Base-by-base conservation (phyloP, 2,888 invertebrate genomes). In the Leptopterna dolabrata region DNA sequence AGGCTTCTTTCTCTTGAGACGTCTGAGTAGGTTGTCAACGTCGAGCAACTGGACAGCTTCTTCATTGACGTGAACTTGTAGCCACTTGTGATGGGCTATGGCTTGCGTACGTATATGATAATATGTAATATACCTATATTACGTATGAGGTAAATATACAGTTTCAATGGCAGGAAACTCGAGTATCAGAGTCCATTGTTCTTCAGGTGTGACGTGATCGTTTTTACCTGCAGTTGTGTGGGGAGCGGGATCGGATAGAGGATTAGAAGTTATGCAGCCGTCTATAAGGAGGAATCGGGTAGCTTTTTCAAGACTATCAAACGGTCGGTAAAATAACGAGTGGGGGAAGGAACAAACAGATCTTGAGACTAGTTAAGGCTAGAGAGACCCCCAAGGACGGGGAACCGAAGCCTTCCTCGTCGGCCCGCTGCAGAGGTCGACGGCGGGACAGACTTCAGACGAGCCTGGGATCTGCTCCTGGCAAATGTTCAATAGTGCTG, bases 331-430 rank as follows among this genome's bases (percentile, higher is more conserved):
- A 1, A 7, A 24, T 1, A 9, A n/a, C 11, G 63, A 51, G 63
- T 63, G 63, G 63, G 63, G 63, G 63, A 11, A 63, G 63, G 63
- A 63, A 63, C 63, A 63, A 63, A 24, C 63, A 63, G 63, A 63
- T 63, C 24, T 63, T 19, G 63, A 63, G 63, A 13, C 63, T 63
- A 63, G 63, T 63, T 63, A 63, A 63, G 63, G 63, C 63, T 63
- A 24, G 24, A 19, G 63, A 19, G 63, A 4, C 19, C n/a, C 19
- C 63, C 63, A 63, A 63, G 63, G 63, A 24, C 63, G 63, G 24
- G 63, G 63, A n/a, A 36, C 63, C 24, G 4, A 63, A 27, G 63
- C 24, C 63, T 63, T 63, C 63, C 63, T 63, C 19, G 11, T 51
- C 51, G 4, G 36, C 2, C 51, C 6, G 51, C 51, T 51, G 0